Evolutionary conservation across 2,888 invertebrate species (phyloP).

Genomic region (Hyalella azteca): DNA sequence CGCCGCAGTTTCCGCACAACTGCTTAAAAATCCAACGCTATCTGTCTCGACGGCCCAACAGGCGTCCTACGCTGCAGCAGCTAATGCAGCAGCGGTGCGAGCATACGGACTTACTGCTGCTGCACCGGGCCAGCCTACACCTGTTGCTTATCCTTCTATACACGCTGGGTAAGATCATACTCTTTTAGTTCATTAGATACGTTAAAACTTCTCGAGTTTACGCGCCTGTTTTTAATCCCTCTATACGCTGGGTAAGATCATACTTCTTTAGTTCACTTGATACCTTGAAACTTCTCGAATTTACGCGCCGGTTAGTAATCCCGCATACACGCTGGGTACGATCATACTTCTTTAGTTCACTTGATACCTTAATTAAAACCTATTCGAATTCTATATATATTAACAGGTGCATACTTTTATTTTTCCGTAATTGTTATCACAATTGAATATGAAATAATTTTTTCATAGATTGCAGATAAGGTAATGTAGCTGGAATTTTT

Average conservation of each 20-base stretch:
- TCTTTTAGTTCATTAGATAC: too few species aligned
- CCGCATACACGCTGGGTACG: conserved; percentile 56
- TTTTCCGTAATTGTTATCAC: too few species aligned
- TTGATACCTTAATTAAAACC: too few species aligned
- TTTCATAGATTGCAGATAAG: too few species aligned
- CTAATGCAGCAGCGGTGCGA: conserved; percentile 61
- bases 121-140: conserved; percentile 59
- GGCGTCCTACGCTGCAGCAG: conserved; percentile 60
- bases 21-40: conserved; percentile 58
- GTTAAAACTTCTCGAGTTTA: too few species aligned
- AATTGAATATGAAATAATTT: too few species aligned
- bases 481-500: too few species aligned
- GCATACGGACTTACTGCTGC: conserved; percentile 62
- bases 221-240: conserved; percentile 48
- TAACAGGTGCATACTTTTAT: too few species aligned
- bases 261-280: too few species aligned
- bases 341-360: too few species aligned
- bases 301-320: conserved; percentile 47
- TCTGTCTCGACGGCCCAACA: conserved; percentile 59
- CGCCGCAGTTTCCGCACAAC: conserved; percentile 62
- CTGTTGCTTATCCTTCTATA: conserved; percentile 51
- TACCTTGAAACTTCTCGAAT: too few species aligned
- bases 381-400: too few species aligned
- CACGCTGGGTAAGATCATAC: conserved; percentile 57
- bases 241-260: conserved; percentile 56